Evolutionary conservation across 1,140 invertebrate species (phyloP), one percentile per base, ranked within the genome.

Genomic region (Drosophila baimaii): DNA sequence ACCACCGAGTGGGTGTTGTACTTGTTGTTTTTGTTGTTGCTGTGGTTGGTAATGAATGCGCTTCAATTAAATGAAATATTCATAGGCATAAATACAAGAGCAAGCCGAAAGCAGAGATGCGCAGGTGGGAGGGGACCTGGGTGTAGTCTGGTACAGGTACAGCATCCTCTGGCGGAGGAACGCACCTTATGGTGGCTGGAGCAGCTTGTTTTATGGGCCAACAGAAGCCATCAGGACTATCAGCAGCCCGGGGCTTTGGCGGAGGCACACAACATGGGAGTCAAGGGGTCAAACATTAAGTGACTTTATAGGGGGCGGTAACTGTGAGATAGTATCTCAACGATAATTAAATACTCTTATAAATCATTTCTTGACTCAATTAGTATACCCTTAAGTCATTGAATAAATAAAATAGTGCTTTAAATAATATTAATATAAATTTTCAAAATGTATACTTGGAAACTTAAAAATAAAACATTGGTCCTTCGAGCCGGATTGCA

Each of bases 21-120:
- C 39, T 27, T 49, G 64, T 17, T 41, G 44, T 27, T 49, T 46
- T 63, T 43, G 56, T n/a, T 56, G 41, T 68, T 77, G 75, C 55
- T 70, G 79, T 63, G 79, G 76, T 75, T 47, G 49, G 79, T 89
- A 89, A 88, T 88, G 84, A 88, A 88, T 88, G 84, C 80, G 84
- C 80, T 88, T 89, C 84, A 88, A 88, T 88, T 88, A 88, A 89
- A 84, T 89, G 84, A 88, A 88, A 88, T 89, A 88, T 88, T 88
- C 84, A 89, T 88, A 80, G 84, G 73, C 84, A 88, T 88, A 88
- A 88, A 88, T 83, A 88, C 79, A 54, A 72, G 51, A 81, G 72
- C 46, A 56, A n/a, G 21, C 41, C 19, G 37, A 39, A 49, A 33
- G 33, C 33, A 19, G 15, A 12, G 37, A 35, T 17, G 44, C 19